Conservation (phyloP, 1,140 invertebrate species). For the Drosophila bocki region DNA sequence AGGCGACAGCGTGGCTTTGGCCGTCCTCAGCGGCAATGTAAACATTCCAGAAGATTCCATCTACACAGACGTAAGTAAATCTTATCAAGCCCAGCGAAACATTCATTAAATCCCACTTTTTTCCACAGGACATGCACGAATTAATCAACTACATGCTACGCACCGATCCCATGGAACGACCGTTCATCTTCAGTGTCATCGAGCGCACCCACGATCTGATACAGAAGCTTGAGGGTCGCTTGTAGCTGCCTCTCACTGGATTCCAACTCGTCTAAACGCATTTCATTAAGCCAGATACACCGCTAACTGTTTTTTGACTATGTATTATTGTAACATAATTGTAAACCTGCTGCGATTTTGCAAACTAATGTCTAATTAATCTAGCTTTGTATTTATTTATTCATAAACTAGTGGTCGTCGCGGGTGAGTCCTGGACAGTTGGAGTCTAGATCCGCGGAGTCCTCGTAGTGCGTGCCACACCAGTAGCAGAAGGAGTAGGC, state of each 20-base stretch:
- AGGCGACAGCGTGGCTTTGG: constrained; percentile 94
- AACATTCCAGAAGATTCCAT: constrained; percentile 90
- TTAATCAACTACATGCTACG: constrained; percentile 90
- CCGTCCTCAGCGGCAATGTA: constrained; percentile 92
- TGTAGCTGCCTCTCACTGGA: constrained; percentile 66
- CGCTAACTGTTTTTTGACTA: constrained; percentile 68
- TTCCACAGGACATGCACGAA: constrained; percentile 88
- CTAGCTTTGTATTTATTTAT: background rate
- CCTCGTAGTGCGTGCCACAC: constrained; percentile 90
- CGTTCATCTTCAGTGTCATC: constrained; percentile 90
- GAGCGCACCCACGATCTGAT: constrained; percentile 87
- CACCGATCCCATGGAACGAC: constrained; percentile 91
- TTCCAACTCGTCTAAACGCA: constrained; percentile 46
- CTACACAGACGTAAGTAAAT: constrained; percentile 87
- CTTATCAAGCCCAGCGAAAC: accelerated
- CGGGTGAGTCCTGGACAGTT: constrained; percentile 89
- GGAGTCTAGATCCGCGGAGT: constrained; percentile 87
- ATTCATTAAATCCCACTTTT: background rate
- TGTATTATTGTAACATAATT: constrained; percentile 75
- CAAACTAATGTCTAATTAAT: constrained; percentile 36
- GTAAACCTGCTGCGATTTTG: constrained; percentile 62
- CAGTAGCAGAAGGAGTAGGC: constrained; percentile 92
- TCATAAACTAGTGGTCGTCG: constrained; percentile 87
- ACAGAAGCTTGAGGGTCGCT: constrained; percentile 86
- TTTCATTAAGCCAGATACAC: constrained; percentile 49